Evolutionary conservation across 1,140 invertebrate species (phyloP), one percentile per base, ranked within the genome.

Genomic region (Lepidurus couesii): DNA sequence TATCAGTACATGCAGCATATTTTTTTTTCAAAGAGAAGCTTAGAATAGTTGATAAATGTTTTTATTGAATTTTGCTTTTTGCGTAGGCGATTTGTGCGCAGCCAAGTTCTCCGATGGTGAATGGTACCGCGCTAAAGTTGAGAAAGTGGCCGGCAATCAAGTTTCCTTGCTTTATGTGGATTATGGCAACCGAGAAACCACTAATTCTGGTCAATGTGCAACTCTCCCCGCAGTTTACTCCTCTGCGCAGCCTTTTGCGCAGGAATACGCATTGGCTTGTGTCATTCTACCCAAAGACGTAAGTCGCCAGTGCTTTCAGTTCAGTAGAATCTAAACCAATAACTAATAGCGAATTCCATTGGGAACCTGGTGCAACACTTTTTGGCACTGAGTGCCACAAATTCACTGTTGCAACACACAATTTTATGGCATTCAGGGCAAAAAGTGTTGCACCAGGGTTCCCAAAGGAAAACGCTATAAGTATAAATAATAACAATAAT

Each of bases 91-190:
- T 75, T 83, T 97, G 5, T 97, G 95, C 83, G 97, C 95, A 44
- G 95, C 97, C 1, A 93, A 93, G 83, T 99, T 96, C 84, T 90
- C 90, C 7, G 95, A 97, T 83, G 90, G 92, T 77, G 89, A 93
- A 81, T 98, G 96, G 96, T 98, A 99, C 85, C 89, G 98, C 81
- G 97, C 94, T 0, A 94, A 92, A 84, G 90, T 99, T 16, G 95
- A 98, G 83, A 96, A 95, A 83, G 86, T 97, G 6, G 86, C 90
- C 81, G 91, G 90, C 7, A 83, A 83, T 74, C 90, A 91, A 81
- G 90, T 90, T 74, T 88, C 87, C 74, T 91, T 98, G 6, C 87
- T 93, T 43, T 99, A 97, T 86, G 91, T 99, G 81, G 98, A 99
- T 86, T 99, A 98, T 85, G 98, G 98, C 81, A 99, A 99, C 83